Base-by-base conservation (phyloP, 1,140 invertebrate genomes). In the Temnothorax curvispinosus region DNA sequence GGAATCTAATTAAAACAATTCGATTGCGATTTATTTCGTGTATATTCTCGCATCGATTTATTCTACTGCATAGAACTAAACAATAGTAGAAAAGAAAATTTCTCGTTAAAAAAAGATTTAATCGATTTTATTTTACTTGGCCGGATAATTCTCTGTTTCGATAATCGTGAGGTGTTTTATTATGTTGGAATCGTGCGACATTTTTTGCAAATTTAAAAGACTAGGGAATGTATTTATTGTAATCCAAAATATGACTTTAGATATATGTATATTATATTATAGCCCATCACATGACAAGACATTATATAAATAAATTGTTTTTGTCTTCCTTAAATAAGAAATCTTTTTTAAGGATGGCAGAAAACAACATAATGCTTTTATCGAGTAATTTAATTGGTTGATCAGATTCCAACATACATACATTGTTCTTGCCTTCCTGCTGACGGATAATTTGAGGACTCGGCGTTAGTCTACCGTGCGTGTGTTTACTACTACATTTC, bases 401-500 rank as follows among this genome's bases (percentile, higher is more conserved):
- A 60, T 27, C 21, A 80, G 44, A 52, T 38, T 67, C 47, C 60
- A 80, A 52, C 60, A 21, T 62, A 41, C 41, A 65, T 6, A 74
- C 6, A 41, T 62, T 18, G 3, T 80, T 52, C 3, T 38, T 38
- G n/a, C 18, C 11, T 67, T 50, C 1, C 6, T 18, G 11, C 15
- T 27, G 60, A 76, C 21, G n/a, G n/a, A 60, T 76, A 4, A 15
- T 76, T 27, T 13, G 21, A 76, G 54, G 35, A 27, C 13, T 60
- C n/a, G 7, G 7, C 38, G 38, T 78, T 77, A 78, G 18, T 78
- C 60, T 41, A 67, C 7, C 9, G 78, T 82, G 27, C 27, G 69
- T 41, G 65, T 58, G 72, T 60, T 77, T 62, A 72, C 47, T 62
- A 72, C 47, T 50, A 60, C 8, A 65, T 81, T 21, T 77, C 72